A percentile compares a stretch with the other conserved stretches of the same genome.
phyloP scores from a whole-genome alignment of 2,113 vertebrate genomes.

The Sorex araneus region DNA sequence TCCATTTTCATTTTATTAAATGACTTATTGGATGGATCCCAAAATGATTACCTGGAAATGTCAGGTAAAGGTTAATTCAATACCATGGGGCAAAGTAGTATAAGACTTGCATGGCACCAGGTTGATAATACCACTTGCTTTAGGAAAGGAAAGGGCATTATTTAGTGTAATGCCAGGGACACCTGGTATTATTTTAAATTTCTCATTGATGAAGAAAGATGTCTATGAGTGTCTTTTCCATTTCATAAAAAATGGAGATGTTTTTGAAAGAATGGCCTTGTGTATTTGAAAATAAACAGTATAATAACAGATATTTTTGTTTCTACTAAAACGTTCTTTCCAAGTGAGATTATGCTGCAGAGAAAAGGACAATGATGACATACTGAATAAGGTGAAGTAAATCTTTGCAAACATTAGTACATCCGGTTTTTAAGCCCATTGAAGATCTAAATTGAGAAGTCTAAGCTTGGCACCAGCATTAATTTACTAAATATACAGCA shows the following conservation, averaged over 20 bases:
- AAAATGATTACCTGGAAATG: conserved; percentile 84
- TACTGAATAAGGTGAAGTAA: not conserved
- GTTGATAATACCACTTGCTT: conserved; percentile 75
- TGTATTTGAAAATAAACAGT: conserved; percentile 53
- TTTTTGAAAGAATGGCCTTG: conserved; percentile 44
- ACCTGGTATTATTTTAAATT: conserved; percentile 70
- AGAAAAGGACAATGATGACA: not conserved
- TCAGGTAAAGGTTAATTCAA: conserved; percentile 87
- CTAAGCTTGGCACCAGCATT: not conserved
- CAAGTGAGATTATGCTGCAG: conserved; percentile 9
- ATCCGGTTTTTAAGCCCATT: not conserved
- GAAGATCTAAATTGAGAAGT: not conserved
- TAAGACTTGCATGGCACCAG: conserved; percentile 64
- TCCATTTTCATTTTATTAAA: conserved; percentile 84
- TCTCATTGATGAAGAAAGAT: conserved; percentile 61
- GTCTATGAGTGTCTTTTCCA: not conserved
- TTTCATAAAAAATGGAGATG: conserved; percentile 12
- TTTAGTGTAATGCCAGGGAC: conserved; percentile 31
- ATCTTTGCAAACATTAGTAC: conserved; percentile 34
- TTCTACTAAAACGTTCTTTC: not conserved
- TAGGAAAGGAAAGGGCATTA: conserved; percentile 76
- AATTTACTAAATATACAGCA: not conserved
- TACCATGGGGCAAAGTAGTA: conserved; percentile 59
- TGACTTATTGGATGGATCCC: conserved; percentile 81
- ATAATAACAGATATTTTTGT: conserved; percentile 47